Percentiles rank a stretch among this genome's conserved stretches.
Evolutionary conservation across 2,113 vertebrate species (phyloP).

Genomic region (Rhipidura dahli): DNA sequence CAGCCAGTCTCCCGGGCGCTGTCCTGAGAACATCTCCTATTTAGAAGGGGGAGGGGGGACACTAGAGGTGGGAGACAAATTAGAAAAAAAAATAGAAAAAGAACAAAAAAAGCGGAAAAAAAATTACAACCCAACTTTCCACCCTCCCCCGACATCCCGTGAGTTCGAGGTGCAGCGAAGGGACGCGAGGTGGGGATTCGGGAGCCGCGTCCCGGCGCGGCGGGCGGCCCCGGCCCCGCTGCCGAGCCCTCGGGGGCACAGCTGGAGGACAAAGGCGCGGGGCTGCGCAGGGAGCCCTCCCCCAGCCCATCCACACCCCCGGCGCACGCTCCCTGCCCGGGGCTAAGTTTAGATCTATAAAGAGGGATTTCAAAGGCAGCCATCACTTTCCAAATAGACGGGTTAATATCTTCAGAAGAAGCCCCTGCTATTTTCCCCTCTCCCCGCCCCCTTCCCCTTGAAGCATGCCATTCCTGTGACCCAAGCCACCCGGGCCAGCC

Average conservation of each 20-base stretch:
- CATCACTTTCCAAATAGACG: slow-evolving; percentile 55
- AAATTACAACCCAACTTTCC: not conserved
- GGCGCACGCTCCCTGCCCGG: not conserved
- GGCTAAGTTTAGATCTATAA: slow-evolving; percentile 54
- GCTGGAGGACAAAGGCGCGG: slow-evolving; percentile 3
- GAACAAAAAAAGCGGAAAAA: not conserved
- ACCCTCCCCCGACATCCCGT: accelerated
- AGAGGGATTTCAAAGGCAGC: slow-evolving; percentile 61
- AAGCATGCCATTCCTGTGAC: slow-evolving; percentile 67
- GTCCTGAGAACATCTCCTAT: slow-evolving; percentile 53
- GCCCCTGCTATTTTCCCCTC: not conserved
- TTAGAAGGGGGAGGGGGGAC: not conserved
- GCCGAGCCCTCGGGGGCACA: not conserved
- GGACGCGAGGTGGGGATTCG: accelerated
- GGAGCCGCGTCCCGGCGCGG: accelerated
- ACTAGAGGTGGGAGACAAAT: not conserved
- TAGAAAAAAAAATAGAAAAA: not conserved
- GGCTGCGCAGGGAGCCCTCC: not conserved
- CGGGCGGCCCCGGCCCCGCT: not conserved
- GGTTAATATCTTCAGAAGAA: slow-evolving; percentile 53
- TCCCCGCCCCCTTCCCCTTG: not conserved
- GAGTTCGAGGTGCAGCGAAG: accelerated
- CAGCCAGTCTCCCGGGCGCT: slow-evolving; percentile 68
- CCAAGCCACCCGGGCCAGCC: slow-evolving; percentile 51
- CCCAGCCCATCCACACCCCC: not conserved